Conservation (phyloP, 2,113 vertebrate species). For the Bubo bubo region DNA sequence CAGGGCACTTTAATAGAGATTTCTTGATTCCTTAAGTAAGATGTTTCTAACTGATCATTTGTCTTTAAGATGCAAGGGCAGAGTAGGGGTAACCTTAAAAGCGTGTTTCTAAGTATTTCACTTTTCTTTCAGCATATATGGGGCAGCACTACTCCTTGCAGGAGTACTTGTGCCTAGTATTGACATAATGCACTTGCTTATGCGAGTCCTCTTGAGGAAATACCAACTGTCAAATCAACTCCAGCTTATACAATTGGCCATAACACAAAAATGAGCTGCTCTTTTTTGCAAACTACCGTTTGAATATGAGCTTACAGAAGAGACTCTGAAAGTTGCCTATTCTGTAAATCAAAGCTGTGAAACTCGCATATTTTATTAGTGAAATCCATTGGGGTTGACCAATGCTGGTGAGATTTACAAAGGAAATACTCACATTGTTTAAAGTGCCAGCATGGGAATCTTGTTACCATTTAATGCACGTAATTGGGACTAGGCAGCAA, state of each 20-base stretch:
- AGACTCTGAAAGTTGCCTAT: background rate
- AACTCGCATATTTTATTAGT: background rate
- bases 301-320: background rate
- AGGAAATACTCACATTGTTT: background rate
- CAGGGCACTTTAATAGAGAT: background rate
- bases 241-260: background rate
- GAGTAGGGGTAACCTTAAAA: background rate
- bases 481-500: background rate
- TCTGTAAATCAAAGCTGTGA: background rate
- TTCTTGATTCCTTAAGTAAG: background rate
- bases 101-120: background rate
- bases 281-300: background rate
- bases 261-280: background rate
- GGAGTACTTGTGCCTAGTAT: background rate
- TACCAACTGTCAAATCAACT: background rate
- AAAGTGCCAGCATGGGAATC: background rate
- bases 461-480: background rate
- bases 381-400: slow-evolving; percentile 27
- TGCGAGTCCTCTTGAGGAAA: background rate
- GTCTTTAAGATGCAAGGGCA: background rate
- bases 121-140: background rate
- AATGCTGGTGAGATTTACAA: background rate
- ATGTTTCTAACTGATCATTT: background rate
- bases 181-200: background rate
- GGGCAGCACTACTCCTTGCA: background rate